Evolutionary conservation across 2,113 vertebrate genomes (phyloP), one percentile per base, ranked within the genome.

Genomic region (Caracal caracal): DNA sequence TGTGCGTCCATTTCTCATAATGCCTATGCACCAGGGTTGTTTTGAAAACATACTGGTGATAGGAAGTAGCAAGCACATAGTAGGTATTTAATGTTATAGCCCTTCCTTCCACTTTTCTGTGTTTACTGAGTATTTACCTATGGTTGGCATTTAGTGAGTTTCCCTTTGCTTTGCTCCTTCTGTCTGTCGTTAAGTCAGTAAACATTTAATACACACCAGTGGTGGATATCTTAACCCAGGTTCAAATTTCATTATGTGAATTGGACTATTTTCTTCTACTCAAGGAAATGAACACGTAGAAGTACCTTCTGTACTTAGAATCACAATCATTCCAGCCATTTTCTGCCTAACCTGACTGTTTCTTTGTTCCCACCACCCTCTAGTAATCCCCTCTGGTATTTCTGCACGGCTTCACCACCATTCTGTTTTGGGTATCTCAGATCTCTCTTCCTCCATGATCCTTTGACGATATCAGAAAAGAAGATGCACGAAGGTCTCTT

Each of bases 261-360:
- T n/a, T 95, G 75, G 47, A 68, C 87, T 82, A 22, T 96, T 89
- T 96, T 96, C 86, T 95, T 96, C 86, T 95, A 22, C 73, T 90
- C n/a, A 81, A 92, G 94, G 86, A 97, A 97, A 93, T 84, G 92
- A 94, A 30, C 89, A 56, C 43, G 70, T 71, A 63, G 53, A 94
- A 95, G 26, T 66, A 71, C n/a, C 78, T 91, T 96, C 73, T 20
- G 2, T 83, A 63, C 80, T 88, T 80, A 78, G 87, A 89, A 85
- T 97, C 82, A 93, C 17, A 59, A 93, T 92, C 94, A 66, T 90
- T 78, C 37, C 71, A 88, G 86, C 81, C 94, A 85, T 94, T 95
- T 97, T 97, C 87, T 96, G 75, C 86, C 91, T 94, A 87, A 98
- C 96, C 89, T 93, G 83, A 96, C 78, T 85, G 65, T 78, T 82